Percentiles rank a stretch among this genome's conserved stretches.
Evolutionary conservation across 2,113 vertebrate species (phyloP).

Genomic region (Epinephelus cyanopodus): DNA sequence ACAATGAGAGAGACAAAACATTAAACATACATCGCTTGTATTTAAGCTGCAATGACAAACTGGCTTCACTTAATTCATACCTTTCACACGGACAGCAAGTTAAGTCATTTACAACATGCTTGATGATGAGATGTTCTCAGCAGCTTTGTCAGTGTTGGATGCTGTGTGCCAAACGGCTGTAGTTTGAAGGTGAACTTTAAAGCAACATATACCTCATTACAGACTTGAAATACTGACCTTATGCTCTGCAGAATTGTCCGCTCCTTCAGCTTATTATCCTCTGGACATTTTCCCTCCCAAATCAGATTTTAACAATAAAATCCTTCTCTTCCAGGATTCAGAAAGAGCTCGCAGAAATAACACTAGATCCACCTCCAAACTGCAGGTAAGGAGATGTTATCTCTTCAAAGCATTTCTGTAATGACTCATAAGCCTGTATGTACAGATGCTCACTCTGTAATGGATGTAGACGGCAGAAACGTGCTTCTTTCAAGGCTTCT

Average conservation of each 20-base stretch:
- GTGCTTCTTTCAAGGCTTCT: conserved; percentile 24
- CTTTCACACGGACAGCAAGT: neutral
- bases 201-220: neutral
- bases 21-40: neutral
- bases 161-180: neutral
- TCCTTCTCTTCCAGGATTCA: conserved; percentile 91
- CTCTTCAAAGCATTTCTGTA: conserved; percentile 17
- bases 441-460: conserved; percentile 19
- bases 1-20: neutral
- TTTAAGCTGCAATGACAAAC: neutral
- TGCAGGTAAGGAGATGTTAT: conserved; percentile 91
- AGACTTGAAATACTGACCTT: neutral
- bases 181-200: neutral
- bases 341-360: conserved; percentile 99
- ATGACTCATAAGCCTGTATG: neutral
- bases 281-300: neutral
- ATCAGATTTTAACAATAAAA: neutral
- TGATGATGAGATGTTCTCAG: neutral
- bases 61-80: neutral
- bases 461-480: conserved; percentile 19
- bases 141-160: neutral
- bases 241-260: too few species aligned
- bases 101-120: neutral
- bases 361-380: conserved; percentile 98
- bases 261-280: neutral